phyloP scores from a whole-genome alignment of 1,140 invertebrate species.

The Halyomorpha halys region DNA sequence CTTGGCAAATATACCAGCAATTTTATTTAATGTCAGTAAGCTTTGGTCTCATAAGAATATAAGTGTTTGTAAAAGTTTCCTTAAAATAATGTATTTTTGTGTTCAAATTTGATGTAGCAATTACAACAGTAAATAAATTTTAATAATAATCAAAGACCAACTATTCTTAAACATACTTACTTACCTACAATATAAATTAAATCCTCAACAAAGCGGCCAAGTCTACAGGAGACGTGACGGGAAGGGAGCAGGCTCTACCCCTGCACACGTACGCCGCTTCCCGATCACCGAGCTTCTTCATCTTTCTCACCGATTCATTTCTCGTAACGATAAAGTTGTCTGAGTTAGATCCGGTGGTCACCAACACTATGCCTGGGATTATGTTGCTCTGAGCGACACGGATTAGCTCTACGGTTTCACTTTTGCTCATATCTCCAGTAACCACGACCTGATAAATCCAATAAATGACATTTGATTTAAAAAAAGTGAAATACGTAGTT shows the following conservation, averaged over 20 bases:
- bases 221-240: slow-evolving; percentile 57
- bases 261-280: slow-evolving; percentile 74
- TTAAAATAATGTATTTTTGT: too few relatives aligned
- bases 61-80: too few relatives aligned
- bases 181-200: not conserved
- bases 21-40: too few relatives aligned
- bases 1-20: too few relatives aligned
- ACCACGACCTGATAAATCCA: slow-evolving; percentile 49
- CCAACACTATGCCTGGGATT: slow-evolving; percentile 57
- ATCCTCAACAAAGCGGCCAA: slow-evolving; percentile 49
- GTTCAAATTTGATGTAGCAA: too few relatives aligned
- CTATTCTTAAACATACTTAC: too few relatives aligned
- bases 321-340: slow-evolving; percentile 35
- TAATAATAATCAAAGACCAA: too few relatives aligned
- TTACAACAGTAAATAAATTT: too few relatives aligned
- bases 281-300: slow-evolving; percentile 37
- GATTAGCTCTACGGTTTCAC: slow-evolving; percentile 55
- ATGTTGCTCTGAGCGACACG: slow-evolving; percentile 52
- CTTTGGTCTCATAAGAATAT: too few relatives aligned
- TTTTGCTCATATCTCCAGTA: slow-evolving; percentile 49
- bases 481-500: too few relatives aligned
- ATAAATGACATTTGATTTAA: not conserved
- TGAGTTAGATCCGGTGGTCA: slow-evolving; percentile 50
- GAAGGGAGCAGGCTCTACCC: slow-evolving; percentile 64
- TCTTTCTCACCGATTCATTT: slow-evolving; percentile 22